Evolutionary conservation across 2,113 vertebrate genomes (phyloP).

Genomic region (Bufo bufo): DNA sequence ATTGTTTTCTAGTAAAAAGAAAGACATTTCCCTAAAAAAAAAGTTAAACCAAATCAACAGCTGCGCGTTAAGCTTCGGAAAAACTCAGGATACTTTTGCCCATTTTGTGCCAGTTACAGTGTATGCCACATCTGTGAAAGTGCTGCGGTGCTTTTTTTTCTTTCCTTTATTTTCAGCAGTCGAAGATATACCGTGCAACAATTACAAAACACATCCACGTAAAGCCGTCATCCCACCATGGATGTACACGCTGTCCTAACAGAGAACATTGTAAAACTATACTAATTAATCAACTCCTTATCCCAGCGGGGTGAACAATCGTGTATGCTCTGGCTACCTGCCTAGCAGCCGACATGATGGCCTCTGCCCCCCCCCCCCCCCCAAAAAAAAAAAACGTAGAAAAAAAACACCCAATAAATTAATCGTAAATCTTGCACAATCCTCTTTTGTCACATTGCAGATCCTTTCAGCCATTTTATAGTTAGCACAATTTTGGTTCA

Average conservation of each 20-base stretch:
- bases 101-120: neutral
- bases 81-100: neutral
- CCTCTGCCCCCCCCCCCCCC: neutral
- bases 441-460: neutral
- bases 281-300: neutral
- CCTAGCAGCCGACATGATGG: neutral
- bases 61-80: too few species aligned
- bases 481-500: too few species aligned
- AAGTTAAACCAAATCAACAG: too few species aligned
- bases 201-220: neutral
- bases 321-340: neutral
- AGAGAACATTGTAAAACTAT: constrained; percentile 26
- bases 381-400: too few species aligned
- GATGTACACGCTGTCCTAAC: neutral
- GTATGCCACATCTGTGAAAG: neutral
- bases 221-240: neutral
- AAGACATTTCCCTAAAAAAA: too few species aligned
- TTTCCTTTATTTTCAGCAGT: constrained; percentile 27
- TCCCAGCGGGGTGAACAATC: neutral
- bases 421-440: neutral
- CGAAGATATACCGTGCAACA: constrained; percentile 8
- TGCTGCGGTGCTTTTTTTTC: neutral
- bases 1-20: too few species aligned
- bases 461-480: neutral
- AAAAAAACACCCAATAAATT: neutral